phyloP scores from a whole-genome alignment of 2,888 invertebrate species.

The Tholera decimalis region DNA sequence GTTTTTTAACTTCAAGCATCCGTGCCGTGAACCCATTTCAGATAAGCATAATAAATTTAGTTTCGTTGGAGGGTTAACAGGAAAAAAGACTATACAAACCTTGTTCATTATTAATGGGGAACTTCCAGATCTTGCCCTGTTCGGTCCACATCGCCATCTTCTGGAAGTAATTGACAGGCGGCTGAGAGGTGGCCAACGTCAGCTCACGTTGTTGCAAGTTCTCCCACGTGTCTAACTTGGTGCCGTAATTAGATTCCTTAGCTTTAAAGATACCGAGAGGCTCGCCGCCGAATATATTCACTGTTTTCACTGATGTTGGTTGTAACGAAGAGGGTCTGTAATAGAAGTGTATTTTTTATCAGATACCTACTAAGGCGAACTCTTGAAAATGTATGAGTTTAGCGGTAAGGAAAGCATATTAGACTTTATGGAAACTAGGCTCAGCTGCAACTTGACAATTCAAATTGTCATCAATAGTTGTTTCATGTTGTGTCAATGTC shows the following conservation, averaged over 20 bases:
- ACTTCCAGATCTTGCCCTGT: conserved; percentile 98
- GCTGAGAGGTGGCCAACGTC: conserved; percentile 93
- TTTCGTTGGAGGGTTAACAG: too few species aligned
- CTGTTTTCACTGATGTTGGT: conserved; percentile 73
- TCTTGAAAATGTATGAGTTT: background rate
- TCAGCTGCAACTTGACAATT: too few species aligned
- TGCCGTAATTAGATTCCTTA: conserved; percentile 79
- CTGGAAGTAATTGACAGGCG: conserved; percentile 97
- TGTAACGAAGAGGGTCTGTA: conserved; percentile 58
- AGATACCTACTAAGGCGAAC: background rate
- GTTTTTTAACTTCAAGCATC: too few species aligned
- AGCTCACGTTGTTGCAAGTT: conserved; percentile 92
- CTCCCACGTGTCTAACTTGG: conserved; percentile 93
- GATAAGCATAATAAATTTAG: too few species aligned
- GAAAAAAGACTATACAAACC: conserved; percentile 88
- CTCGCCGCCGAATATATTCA: conserved; percentile 92
- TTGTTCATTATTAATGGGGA: conserved; percentile 99
- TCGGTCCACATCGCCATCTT: conserved; percentile 98
- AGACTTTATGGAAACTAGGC: too few species aligned
- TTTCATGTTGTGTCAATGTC: too few species aligned
- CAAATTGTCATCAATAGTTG: too few species aligned
- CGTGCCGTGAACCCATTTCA: too few species aligned
- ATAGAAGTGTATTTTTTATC: background rate
- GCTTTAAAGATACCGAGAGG: conserved; percentile 93
- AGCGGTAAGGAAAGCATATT: too few species aligned